Base-by-base conservation (phyloP, 2,113 vertebrate species). In the Dunckerocampus dactyliophorus region DNA sequence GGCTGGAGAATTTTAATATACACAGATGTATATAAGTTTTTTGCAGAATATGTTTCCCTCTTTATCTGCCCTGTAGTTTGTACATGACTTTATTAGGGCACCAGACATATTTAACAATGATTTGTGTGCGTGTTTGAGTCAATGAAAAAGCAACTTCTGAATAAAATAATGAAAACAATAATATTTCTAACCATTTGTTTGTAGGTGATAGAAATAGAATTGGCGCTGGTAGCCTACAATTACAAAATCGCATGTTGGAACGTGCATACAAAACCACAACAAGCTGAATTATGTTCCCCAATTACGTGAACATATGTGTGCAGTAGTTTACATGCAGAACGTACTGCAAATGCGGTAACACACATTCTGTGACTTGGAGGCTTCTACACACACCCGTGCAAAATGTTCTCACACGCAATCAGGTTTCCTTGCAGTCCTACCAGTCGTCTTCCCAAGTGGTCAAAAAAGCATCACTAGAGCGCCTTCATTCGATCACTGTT, bases 381-480 rank as follows among this genome's bases (percentile, higher is more conserved):
- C 56, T 10, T 55, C 28, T 24, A 57, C 78, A 74, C 47, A 53
- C 28, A 17, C 16, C 64, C 54, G 52, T 62, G 20, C 55, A 67
- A 45, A 37, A 59, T 46, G 55, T 67, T 48, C 62, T 63, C 51
- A 49, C 48, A 47, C 59, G 14, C 9, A 47, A 20, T 58, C 45
- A 53, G 2, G 45, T 46, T 65, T 49, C 68, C 47, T 57, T 62
- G 8, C 28, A n/a, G 63, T 74, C 59, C 61, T 66, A 48, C 31
- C 62, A 67, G 61, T 45, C 65, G 58, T 62, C 79, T 76, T 67
- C 67, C 60, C 61, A 17, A 48, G 61, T 62, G 69, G 73, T 76
- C 70, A 72, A 48, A 72, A 85, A 54, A 79, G 81, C 79, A 88
- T 86, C 83, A 86, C 88, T 72, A 83, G 88, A 89, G 88, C 86